Conservation (phyloP, 2,113 vertebrate genomes). For the Chelonoidis abingdonii region DNA sequence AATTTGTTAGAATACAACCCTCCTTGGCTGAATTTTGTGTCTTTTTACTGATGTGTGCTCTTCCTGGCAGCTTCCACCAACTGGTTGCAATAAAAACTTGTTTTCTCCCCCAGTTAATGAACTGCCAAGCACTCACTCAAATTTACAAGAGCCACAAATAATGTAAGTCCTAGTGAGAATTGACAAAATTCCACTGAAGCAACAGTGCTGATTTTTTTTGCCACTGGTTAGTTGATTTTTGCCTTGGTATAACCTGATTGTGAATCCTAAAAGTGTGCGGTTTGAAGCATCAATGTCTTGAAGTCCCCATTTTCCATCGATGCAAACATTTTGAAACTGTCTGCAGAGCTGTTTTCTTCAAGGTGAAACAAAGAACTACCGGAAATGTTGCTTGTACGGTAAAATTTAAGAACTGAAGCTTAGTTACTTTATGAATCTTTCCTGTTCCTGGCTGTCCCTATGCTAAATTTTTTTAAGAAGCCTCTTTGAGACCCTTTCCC, state of each 20-base stretch:
- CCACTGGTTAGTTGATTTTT: background rate
- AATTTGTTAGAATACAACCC: background rate
- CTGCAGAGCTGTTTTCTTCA: background rate
- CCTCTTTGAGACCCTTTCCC: background rate
- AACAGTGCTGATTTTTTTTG: background rate
- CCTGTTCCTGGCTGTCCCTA: background rate
- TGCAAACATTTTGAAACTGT: background rate
- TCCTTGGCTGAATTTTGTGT: background rate
- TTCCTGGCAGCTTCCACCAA: background rate
- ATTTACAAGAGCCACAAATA: no score
- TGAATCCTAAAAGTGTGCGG: background rate
- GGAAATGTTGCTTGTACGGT: background rate
- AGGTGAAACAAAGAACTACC: background rate
- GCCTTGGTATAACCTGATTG: background rate
- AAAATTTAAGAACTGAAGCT: background rate
- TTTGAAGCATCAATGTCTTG: background rate
- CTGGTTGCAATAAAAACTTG: rapidly evolving
- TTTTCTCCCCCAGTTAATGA: background rate
- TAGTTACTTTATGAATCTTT: background rate
- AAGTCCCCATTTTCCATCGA: background rate
- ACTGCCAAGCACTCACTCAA: background rate
- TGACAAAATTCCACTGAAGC: background rate
- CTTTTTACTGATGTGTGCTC: background rate
- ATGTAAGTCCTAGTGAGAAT: background rate
- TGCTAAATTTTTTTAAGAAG: background rate